A percentile compares a stretch with the other conserved stretches of the same genome.
These are phyloP conservation scores for Drosophila putrida DNA, from an alignment of 2,888 invertebrate genomes.

Conservation along the genomic window DNA sequence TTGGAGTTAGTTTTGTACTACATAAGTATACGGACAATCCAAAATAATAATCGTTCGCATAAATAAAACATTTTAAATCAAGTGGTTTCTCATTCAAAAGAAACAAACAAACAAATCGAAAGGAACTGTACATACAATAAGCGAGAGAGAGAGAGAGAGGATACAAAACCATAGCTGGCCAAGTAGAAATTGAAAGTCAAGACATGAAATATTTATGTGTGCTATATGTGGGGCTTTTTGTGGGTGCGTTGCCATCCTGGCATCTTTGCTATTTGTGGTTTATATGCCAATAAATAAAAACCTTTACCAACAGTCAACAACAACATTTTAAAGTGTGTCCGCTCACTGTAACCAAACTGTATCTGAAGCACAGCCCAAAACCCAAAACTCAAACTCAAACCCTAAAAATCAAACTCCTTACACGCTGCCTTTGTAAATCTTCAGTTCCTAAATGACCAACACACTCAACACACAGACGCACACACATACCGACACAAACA, in stretches of 20 bases:
- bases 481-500: conserved; percentile 22
- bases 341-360: conserved; percentile 52
- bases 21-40: conserved; percentile 39
- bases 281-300: conserved; percentile 77
- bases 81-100: conserved; percentile 67
- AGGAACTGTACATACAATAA: conserved; percentile 20
- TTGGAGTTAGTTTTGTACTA: conserved; percentile 7
- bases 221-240: conserved; percentile 22
- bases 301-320: conserved; percentile 61
- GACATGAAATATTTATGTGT: conserved; percentile 77
- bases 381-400: conserved; percentile 16
- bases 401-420: conserved; percentile 9
- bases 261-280: conserved; percentile 75
- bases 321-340: conserved; percentile 71
- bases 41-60: conserved; percentile 76
- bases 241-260: conserved; percentile 62
- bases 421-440: conserved; percentile 24
- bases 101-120: conserved; percentile 60
- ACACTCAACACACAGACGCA: conserved; percentile 40
- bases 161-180: conserved; percentile 1
- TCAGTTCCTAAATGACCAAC: conserved; percentile 61
- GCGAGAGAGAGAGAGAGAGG: neutral
- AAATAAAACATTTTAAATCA: conserved; percentile 78
- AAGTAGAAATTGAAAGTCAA: conserved; percentile 74
- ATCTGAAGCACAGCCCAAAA: conserved; percentile 18